Evolutionary conservation across 92 coral and sea anemone species (phyloP).

Genomic region (Actinostola sp.): DNA sequence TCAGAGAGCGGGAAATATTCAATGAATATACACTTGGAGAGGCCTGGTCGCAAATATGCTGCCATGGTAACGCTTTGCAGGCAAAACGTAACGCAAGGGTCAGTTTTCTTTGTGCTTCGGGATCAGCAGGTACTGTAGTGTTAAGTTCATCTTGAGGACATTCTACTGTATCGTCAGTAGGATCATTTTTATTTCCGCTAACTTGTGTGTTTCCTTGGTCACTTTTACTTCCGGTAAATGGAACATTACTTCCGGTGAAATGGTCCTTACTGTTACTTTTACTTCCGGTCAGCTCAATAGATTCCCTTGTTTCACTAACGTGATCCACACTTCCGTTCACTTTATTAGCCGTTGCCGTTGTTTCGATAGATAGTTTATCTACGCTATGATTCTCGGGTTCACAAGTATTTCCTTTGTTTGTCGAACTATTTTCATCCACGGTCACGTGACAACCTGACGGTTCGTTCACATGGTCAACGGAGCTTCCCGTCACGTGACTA

Average conservation of each 20-base stretch:
- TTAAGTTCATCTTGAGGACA: neutral
- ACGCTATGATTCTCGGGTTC: no score
- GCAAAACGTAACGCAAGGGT: conserved; percentile 51
- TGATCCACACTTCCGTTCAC: no score
- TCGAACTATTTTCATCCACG: neutral
- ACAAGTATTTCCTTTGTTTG: no score
- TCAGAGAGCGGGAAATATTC: conserved; percentile 38
- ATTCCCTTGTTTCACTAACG: no score
- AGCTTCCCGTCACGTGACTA: neutral
- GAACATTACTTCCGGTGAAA: no score
- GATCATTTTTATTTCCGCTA: neutral
- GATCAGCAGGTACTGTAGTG: conserved; percentile 6
- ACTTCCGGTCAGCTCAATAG: neutral
- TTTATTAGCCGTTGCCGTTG: no score
- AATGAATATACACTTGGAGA: conserved; percentile 45
- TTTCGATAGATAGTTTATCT: no score
- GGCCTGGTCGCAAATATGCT: conserved; percentile 52
- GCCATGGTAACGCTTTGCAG: conserved; percentile 57
- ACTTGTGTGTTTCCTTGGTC: no score
- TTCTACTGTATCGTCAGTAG: neutral
- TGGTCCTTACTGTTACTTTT: neutral
- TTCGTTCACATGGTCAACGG: no score
- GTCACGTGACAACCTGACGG: neutral
- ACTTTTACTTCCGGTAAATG: no score
- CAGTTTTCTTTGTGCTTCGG: conserved; percentile 43